Base-by-base conservation (phyloP, 2,888 invertebrate species). In the Pseudococcus jackbeardsleyi region DNA sequence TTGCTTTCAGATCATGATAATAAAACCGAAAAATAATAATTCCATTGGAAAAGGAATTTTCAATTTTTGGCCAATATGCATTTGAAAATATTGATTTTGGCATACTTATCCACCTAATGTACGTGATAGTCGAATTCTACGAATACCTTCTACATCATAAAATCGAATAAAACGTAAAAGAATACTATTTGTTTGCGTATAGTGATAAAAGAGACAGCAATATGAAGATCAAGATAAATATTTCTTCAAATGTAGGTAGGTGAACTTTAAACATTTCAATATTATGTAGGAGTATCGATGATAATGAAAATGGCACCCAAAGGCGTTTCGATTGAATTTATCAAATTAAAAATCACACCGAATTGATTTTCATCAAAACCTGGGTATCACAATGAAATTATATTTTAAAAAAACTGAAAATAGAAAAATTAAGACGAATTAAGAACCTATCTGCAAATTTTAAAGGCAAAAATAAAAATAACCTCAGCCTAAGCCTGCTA, bases 71-170 rank as follows among this genome's bases (percentile, higher is more conserved):
- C 39, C 15, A 42, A 77, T 77, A 39, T 77, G 39, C 5, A 77
- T 77, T 77, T 9, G n/a, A 42, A 39, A 77, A 39, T 77, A 39
- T 77, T 77, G 39, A 17, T 77, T 77, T 77, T 77, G 77, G 77
- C 77, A 42, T 39, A 15, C 15, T 9, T 77, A 17, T 39, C 17
- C 1, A 72, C 17, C 26, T 26, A 42, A 12, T n/a, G 26, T 72
- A 26, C 26, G 17, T 26, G 26, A 72, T 12, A 72, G 12, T 1
- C 22, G 33, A 72, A 72, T 26, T 72, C n/a, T 26, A 33, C 26
- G 17, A 39, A 77, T 77, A 77, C 15, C 17, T 39, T 64, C 22
- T 39, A 77, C 9, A n/a, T 77, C 77, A n/a, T 77, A 77, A 77
- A 33, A 72, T n/a, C 6, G 6, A 3, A 9, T 42, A 42, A 42